Evolutionary conservation across 2,888 invertebrate species (phyloP).

Genomic region (Cryptus armator): DNA sequence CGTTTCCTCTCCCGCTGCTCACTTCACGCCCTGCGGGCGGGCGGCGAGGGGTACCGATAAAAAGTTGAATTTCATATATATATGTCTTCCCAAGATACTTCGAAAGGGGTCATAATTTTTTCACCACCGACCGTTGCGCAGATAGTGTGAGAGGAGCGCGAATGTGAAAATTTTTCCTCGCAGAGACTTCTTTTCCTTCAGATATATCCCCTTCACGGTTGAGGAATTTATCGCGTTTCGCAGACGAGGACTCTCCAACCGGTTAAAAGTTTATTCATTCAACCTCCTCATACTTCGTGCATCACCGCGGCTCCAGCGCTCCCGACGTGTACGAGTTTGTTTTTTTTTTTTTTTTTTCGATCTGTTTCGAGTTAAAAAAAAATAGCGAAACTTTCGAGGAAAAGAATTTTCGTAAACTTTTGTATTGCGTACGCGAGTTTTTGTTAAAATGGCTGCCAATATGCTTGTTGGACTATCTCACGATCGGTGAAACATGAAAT

Average conservation of each 20-base stretch:
- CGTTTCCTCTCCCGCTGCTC: neutral
- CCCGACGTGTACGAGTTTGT: constrained; percentile 35
- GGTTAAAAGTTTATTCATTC: constrained; percentile 55
- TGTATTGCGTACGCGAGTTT: neutral
- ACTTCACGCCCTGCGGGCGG: neutral
- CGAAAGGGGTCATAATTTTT: constrained; percentile 20
- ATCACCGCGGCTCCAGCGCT: neutral
- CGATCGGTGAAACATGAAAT: neutral
- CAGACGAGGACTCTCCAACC: constrained; percentile 53
- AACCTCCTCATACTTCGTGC: neutral
- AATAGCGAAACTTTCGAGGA: no score
- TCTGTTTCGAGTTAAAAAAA: neutral
- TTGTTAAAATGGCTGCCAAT: neutral
- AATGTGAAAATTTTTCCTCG: constrained; percentile 60
- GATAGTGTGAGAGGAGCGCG: constrained; percentile 19
- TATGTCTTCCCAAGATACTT: neutral
- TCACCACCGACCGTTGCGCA: constrained; percentile 32
- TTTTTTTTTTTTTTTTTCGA: constrained; percentile 35
- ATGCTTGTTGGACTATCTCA: neutral
- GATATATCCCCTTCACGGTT: constrained; percentile 42
- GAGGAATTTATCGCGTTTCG: constrained; percentile 61
- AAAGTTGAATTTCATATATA: constrained; percentile 49
- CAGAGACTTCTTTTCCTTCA: constrained; percentile 57
- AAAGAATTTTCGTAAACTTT: no score
- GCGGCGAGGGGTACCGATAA: constrained; percentile 21